These are phyloP conservation scores for Drosophila paulistorum DNA, from an alignment of 1,140 invertebrate genomes.

Conservation along the genomic window DNA sequence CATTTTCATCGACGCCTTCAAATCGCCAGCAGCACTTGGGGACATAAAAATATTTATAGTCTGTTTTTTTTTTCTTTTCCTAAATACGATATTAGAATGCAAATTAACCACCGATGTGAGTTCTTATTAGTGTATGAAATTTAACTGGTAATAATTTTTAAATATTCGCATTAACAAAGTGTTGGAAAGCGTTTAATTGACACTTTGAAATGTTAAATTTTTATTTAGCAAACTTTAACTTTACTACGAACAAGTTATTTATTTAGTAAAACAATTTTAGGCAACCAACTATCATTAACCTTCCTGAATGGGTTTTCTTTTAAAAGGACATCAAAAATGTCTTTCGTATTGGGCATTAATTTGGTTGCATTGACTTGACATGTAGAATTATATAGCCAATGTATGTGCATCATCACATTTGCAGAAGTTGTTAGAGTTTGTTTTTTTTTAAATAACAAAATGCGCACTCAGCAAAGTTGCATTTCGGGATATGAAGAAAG, in stretches of 20 bases:
- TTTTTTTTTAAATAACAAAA: constrained; percentile 48
- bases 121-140: neutral
- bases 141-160: neutral
- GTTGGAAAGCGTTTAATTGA: no score
- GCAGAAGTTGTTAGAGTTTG: constrained; percentile 52
- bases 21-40: neutral
- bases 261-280: no score
- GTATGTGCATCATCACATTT: neutral
- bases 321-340: no score
- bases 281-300: no score
- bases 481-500: constrained; percentile 65
- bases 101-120: neutral
- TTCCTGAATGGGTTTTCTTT: no score
- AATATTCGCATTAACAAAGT: neutral
- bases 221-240: no score
- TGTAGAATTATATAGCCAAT: neutral
- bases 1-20: constrained; percentile 1
- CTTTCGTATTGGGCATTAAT: no score
- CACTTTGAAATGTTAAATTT: neutral
- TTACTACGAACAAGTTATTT: no score
- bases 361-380: neutral
- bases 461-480: constrained; percentile 50
- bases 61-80: neutral
- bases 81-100: constrained; percentile 3
- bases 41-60: constrained; percentile 2